These are phyloP conservation scores for Neoseiulus cucumeris DNA, from an alignment of 1,140 invertebrate genomes.

Conservation along the genomic window DNA sequence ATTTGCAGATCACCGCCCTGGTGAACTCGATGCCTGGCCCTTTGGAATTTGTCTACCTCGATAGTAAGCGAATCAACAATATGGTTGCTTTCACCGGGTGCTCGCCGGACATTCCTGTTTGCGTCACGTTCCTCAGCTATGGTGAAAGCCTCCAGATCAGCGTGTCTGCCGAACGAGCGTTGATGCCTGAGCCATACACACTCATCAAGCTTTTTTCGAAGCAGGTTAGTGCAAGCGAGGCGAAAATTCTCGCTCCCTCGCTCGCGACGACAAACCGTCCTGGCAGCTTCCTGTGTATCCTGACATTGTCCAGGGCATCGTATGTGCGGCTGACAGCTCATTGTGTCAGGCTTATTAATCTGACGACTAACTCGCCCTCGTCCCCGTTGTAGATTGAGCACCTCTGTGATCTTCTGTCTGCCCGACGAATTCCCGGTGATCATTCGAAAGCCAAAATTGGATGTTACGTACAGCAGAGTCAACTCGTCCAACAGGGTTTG, in stretches of 20 bases:
- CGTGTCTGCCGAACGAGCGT: background rate
- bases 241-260: background rate
- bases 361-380: background rate
- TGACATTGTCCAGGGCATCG: background rate
- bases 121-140: slow-evolving; percentile 8
- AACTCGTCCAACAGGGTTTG: background rate
- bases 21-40: slow-evolving; percentile 4
- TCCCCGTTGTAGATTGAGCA: background rate
- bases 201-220: slow-evolving; percentile 3
- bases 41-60: background rate
- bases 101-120: slow-evolving; percentile 6
- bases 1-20: background rate
- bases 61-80: slow-evolving; percentile 1
- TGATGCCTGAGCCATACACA: slow-evolving; percentile 7
- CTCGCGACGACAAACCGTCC: too few relatives aligned
- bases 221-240: background rate
- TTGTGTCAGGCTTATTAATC: background rate
- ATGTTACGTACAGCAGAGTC: slow-evolving; percentile 10
- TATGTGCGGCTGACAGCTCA: background rate
- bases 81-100: slow-evolving; percentile 6
- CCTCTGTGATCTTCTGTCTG: background rate
- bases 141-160: slow-evolving; percentile 4
- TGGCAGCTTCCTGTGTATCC: too few relatives aligned
- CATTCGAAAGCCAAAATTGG: slow-evolving; percentile 5
- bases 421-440: background rate